These are phyloP conservation scores for Panzeria rudis DNA, from an alignment of 2,888 invertebrate genomes.

Conservation along the genomic window DNA sequence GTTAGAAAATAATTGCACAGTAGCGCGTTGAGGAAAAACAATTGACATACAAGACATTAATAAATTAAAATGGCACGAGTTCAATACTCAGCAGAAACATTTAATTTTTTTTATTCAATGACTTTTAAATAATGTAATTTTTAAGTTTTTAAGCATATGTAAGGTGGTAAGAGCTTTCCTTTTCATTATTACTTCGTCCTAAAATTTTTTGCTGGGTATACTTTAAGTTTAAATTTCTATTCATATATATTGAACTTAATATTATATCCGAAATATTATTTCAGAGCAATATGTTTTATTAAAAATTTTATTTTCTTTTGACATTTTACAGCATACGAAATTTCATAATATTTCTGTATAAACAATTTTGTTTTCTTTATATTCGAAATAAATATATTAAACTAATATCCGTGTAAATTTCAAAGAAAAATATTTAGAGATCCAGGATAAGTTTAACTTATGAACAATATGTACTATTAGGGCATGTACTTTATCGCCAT, in stretches of 20 bases:
- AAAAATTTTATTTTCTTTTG: background rate
- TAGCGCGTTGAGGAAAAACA: too few relatives aligned
- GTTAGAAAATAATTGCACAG: too few relatives aligned
- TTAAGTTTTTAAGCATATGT: too few relatives aligned
- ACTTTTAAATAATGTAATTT: too few relatives aligned
- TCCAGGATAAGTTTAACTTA: constrained; percentile 31
- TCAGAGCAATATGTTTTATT: constrained; percentile 26
- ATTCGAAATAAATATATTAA: background rate
- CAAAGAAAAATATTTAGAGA: constrained; percentile 56
- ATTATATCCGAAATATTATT: constrained; percentile 26
- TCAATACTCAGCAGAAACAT: too few relatives aligned
- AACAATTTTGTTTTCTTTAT: constrained; percentile 19
- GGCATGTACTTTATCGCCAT: background rate
- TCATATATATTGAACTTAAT: background rate
- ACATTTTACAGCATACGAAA: constrained; percentile 17
- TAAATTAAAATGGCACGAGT: too few relatives aligned
- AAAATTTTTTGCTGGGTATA: too few relatives aligned
- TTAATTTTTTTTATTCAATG: too few relatives aligned
- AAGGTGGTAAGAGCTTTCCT: too few relatives aligned
- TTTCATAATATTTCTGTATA: constrained; percentile 22
- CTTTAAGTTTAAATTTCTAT: constrained; percentile 1
- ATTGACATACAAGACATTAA: too few relatives aligned
- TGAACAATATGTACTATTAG: constrained; percentile 1
- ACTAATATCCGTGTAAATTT: constrained; percentile 37
- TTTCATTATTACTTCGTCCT: background rate